Percentiles rank a stretch among this genome's conserved stretches.
Evolutionary conservation across 2,113 vertebrate genomes (phyloP).

Genomic region (Pimephales promelas): DNA sequence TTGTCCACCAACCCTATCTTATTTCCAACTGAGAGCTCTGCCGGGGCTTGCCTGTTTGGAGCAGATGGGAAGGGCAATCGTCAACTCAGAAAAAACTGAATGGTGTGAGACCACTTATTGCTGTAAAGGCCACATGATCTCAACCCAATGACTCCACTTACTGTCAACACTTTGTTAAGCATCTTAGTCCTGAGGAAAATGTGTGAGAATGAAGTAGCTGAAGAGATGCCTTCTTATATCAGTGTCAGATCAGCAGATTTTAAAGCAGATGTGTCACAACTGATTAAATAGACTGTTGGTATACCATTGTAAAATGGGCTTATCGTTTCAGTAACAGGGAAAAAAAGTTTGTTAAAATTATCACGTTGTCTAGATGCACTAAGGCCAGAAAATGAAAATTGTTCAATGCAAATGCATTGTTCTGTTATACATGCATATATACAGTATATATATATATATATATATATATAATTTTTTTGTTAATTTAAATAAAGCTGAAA

Average conservation of each 20-base stretch:
- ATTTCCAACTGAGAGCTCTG: slow-evolving; percentile 63
- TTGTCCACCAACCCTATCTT: slow-evolving; percentile 67
- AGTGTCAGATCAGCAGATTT: slow-evolving; percentile 26
- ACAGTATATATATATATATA: too few relatives aligned
- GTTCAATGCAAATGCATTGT: neutral
- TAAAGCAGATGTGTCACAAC: slow-evolving; percentile 8
- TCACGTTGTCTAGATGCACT: neutral
- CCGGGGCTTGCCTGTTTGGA: slow-evolving; percentile 54
- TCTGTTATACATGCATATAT: neutral
- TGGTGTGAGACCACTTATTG: slow-evolving; percentile 69
- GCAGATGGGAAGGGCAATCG: slow-evolving; percentile 54
- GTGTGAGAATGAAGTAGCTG: slow-evolving; percentile 3
- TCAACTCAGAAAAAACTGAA: slow-evolving; percentile 56
- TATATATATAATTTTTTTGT: too few relatives aligned
- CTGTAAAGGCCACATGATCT: slow-evolving; percentile 58
- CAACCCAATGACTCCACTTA: slow-evolving; percentile 70
- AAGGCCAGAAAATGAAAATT: neutral
- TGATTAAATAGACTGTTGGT: neutral
- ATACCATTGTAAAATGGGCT: neutral
- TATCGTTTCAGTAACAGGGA: neutral
- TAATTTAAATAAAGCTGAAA: too few relatives aligned
- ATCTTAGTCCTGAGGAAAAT: slow-evolving; percentile 13
- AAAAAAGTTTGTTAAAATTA: neutral
- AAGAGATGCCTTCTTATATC: neutral
- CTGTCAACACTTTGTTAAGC: slow-evolving; percentile 76